phyloP scores from a whole-genome alignment of 2,113 vertebrate genomes.

The Oophaga pumilio region DNA sequence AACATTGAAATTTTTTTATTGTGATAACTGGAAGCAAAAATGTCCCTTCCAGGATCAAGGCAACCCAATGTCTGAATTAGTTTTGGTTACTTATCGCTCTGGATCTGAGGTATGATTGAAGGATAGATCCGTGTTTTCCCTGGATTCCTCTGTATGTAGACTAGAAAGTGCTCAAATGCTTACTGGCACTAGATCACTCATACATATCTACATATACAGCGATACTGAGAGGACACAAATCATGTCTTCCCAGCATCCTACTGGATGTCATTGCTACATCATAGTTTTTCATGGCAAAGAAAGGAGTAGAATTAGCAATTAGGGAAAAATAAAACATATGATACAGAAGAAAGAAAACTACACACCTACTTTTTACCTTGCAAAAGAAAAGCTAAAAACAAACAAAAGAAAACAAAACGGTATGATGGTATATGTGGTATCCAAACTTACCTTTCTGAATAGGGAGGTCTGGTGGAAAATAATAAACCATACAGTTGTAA shows the following conservation, averaged over 20 bases:
- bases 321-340: not conserved
- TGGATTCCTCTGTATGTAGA: too few species aligned
- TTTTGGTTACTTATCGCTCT: too few species aligned
- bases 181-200: too few species aligned
- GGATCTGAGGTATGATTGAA: too few species aligned
- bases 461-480: constrained; percentile 69
- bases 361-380: not conserved
- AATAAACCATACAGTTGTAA: constrained; percentile 74
- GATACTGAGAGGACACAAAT: too few species aligned
- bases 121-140: too few species aligned
- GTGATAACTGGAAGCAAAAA: not conserved
- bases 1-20: not conserved
- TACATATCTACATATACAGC: too few species aligned
- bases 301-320: not conserved
- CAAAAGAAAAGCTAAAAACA: not conserved
- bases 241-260: too few species aligned
- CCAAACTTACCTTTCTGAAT: constrained; percentile 71
- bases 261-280: too few species aligned
- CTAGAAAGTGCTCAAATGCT: too few species aligned
- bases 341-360: not conserved
- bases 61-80: too few species aligned
- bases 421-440: not conserved
- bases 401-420: not conserved
- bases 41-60: not conserved
- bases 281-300: too few species aligned